Percentiles rank a stretch among this genome's conserved stretches.
phyloP scores from a whole-genome alignment of 2,797 vertebrate species.

The Neostethus bicornis region DNA sequence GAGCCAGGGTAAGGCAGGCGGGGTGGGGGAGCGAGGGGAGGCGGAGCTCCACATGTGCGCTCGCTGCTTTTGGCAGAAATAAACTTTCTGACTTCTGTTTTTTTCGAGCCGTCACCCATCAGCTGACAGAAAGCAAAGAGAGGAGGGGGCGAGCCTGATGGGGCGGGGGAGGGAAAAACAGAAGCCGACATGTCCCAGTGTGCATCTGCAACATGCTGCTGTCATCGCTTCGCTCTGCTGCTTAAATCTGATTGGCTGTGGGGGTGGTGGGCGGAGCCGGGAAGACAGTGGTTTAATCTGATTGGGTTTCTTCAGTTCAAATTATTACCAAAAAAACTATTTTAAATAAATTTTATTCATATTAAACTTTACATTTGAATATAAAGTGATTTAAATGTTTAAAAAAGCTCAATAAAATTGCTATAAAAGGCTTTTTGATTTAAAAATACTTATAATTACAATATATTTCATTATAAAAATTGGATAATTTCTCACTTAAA shows the following conservation, averaged over 20 bases:
- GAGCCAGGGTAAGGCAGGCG: conserved; percentile 89
- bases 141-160: conserved; percentile 19
- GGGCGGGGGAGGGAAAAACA: conserved; percentile 27
- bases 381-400: too few relatives aligned
- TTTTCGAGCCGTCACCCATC: conserved; percentile 19
- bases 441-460: too few relatives aligned
- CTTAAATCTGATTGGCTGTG: conserved; percentile 74
- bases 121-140: conserved; percentile 19
- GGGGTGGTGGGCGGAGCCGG: conserved; percentile 21
- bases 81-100: conserved; percentile 36
- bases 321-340: too few relatives aligned
- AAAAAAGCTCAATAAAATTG: too few relatives aligned
- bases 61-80: conserved; percentile 21
- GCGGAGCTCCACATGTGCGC: neutral
- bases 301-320: too few relatives aligned
- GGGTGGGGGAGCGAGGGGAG: neutral
- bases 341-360: too few relatives aligned
- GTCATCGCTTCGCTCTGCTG: conserved; percentile 84
- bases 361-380: too few relatives aligned
- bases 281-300: too few relatives aligned
- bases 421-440: too few relatives aligned
- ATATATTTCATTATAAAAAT: too few relatives aligned
- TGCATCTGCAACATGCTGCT: conserved; percentile 84
- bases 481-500: too few relatives aligned
- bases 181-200: conserved; percentile 73